Base-by-base conservation (phyloP, 2,113 vertebrate species). In the Antechinus flavipes region DNA sequence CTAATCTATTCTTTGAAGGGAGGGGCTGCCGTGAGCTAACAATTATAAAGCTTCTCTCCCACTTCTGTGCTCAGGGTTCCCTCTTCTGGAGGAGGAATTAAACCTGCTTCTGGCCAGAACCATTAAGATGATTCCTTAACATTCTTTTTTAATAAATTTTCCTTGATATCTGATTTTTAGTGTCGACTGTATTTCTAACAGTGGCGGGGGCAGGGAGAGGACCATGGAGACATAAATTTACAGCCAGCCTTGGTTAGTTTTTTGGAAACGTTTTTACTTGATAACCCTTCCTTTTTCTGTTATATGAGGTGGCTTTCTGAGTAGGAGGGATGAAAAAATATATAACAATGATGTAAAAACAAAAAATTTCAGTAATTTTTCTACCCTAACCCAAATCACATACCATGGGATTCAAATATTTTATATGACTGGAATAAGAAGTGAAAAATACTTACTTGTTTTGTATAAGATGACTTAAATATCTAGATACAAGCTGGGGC, bases 381-480 rank as follows among this genome's bases (percentile, higher is more conserved):
- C 25, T 26, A 23, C 16, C 19, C 46, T n/a, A 94, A 93, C 35
- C 53, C 24, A 91, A 94, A 4, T 90, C 26, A 91, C 53, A 14
- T 92, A 89, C 23, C 19, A 56, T 49, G 76, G 26, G 22, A 26
- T 90, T 95, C 50, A n/a, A 76, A 54, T 93, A 92, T 55, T 24
- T 27, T 35, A 25, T 23, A 30, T 49, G n/a, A 6, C 52, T 96
- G 54, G 94, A 96, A 97, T 8, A 97, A 96, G 56, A 0, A 95
- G 19, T 56, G 0, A 2, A 8, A 91, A 42, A n/a, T 92, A 96
- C 98, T 97, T 93, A 99, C 99, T 99, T 99, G 98, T 99, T 99
- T 97, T 99, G 99, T 92, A 99, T 99, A 89, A 99, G 98, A 96
- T 99, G 99, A 96, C 99, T 99, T 95, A 99, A 99, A 93, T 99